Conservation (phyloP, 2,888 invertebrate genomes). For the Phaonia tiefii region DNA sequence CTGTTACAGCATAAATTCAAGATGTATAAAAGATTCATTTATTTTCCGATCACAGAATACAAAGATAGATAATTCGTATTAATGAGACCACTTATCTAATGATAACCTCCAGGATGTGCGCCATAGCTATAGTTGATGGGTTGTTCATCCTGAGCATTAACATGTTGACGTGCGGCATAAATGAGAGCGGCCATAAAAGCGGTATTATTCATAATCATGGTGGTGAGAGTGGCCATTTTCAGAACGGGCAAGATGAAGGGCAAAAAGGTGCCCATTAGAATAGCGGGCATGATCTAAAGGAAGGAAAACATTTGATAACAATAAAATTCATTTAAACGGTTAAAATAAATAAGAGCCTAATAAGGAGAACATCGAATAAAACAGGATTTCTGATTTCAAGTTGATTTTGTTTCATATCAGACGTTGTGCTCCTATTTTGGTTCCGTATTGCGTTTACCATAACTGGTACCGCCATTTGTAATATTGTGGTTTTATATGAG, state of each 20-base stretch:
- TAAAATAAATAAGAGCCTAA: constrained; percentile 5
- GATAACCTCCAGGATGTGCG: constrained; percentile 70
- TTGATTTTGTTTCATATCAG: too few relatives aligned
- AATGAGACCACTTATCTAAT: constrained; percentile 63
- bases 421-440: not conserved
- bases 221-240: constrained; percentile 84
- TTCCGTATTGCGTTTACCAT: constrained; percentile 80
- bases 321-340: not conserved
- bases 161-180: constrained; percentile 78
- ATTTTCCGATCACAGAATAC: too few relatives aligned
- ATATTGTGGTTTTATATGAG: constrained; percentile 74
- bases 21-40: too few relatives aligned
- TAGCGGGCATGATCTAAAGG: constrained; percentile 81
- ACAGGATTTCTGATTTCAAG: not conserved
- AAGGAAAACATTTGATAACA: not conserved
- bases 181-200: constrained; percentile 83
- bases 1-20: too few relatives aligned
- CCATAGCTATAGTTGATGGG: constrained; percentile 75
- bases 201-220: constrained; percentile 85
- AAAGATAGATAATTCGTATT: too few relatives aligned
- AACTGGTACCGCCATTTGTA: constrained; percentile 82
- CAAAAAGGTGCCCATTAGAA: constrained; percentile 85
- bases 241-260: constrained; percentile 86
- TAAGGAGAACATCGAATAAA: not conserved
- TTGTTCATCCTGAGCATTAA: constrained; percentile 75